phyloP scores from a whole-genome alignment of 2,888 invertebrate genomes.

The Drosophila mayaguana region DNA sequence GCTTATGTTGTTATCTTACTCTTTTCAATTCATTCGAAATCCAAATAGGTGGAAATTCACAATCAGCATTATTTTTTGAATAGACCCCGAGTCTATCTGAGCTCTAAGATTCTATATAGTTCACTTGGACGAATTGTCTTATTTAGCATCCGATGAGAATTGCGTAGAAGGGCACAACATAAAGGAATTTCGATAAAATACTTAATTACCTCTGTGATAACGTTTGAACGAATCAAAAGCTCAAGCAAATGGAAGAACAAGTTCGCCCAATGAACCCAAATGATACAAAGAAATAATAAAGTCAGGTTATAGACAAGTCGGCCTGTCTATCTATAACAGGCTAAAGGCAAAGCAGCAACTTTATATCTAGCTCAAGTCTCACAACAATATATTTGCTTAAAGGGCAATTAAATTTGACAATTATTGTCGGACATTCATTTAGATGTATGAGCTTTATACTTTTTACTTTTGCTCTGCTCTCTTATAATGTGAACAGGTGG shows the following conservation, averaged over 20 bases:
- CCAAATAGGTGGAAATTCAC: no score
- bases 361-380: neutral
- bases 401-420: slow-evolving; percentile 33
- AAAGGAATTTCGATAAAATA: no score
- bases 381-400: neutral
- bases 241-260: neutral
- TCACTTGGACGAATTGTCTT: no score
- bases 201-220: no score
- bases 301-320: neutral
- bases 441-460: slow-evolving; percentile 8
- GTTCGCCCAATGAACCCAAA: neutral
- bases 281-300: neutral
- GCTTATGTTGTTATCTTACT: no score
- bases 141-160: no score
- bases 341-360: neutral
- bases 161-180: no score
- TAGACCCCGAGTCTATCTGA: no score
- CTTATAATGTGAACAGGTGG: neutral
- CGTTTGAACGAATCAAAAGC: neutral
- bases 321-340: neutral
- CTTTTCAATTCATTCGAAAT: no score
- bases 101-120: no score
- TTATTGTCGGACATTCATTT: slow-evolving; percentile 40
- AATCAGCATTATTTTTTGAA: no score
- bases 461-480: neutral